These are phyloP conservation scores for Mylabris phalerata DNA, from an alignment of 1,140 invertebrate species.

Conservation along the genomic window DNA sequence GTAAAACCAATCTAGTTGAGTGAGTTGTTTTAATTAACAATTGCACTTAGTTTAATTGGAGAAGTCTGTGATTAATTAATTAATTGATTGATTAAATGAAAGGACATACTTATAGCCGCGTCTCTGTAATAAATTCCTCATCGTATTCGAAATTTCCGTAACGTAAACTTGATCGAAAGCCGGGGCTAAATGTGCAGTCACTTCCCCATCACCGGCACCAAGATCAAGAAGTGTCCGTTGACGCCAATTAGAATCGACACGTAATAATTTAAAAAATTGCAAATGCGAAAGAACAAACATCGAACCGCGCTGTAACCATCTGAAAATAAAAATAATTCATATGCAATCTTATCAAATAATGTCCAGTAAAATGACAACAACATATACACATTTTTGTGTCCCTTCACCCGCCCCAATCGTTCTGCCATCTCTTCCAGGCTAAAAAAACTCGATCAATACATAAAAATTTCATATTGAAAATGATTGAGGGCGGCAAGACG, in stretches of 20 bases:
- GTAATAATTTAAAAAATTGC: conserved; percentile 61
- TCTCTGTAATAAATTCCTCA: conserved; percentile 64
- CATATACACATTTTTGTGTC: conserved; percentile 3
- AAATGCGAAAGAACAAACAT: conserved; percentile 85
- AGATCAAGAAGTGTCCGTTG: conserved; percentile 67
- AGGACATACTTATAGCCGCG: conserved; percentile 67
- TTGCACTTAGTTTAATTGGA: background rate
- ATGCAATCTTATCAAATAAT: conserved; percentile 2
- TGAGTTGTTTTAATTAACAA: background rate
- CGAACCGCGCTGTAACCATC: conserved; percentile 76
- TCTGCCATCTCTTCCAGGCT: conserved; percentile 22
- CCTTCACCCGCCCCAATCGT: conserved; percentile 26
- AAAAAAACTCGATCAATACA: conserved; percentile 45
- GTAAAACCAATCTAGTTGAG: too few relatives aligned
- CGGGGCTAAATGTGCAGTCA: conserved; percentile 66
- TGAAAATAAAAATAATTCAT: conserved; percentile 41
- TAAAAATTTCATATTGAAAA: conserved; percentile 46
- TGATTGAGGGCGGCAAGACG: conserved; percentile 37
- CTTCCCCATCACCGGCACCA: conserved; percentile 86
- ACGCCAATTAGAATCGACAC: conserved; percentile 36
- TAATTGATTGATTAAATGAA: background rate
- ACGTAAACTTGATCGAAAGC: conserved; percentile 69
- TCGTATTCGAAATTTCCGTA: conserved; percentile 80
- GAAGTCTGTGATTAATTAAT: background rate
- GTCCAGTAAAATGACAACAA: conserved; percentile 23